Evolutionary conservation across 2,888 invertebrate species (phyloP), one percentile per base, ranked within the genome.

Genomic region (Pandemis heparana): DNA sequence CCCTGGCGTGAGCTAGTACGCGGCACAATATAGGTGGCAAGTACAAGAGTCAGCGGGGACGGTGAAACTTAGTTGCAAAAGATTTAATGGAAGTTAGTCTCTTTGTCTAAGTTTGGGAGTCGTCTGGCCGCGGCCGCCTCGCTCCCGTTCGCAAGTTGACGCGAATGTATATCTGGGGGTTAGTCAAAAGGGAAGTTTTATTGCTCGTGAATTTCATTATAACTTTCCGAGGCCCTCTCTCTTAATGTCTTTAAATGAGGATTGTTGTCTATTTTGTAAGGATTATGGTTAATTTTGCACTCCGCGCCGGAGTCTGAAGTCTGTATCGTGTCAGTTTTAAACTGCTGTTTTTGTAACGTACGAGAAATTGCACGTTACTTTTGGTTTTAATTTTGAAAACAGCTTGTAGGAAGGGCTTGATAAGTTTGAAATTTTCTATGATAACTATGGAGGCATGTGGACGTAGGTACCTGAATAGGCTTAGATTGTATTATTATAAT

Each of bases 201-300:
- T 94, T 93, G 93, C 92, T 93, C 87, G 91, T 92, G 94, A 93
- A 94, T 93, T 94, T 93, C 92, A 93, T 93, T 94, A 94, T 93
- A 93, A 94, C 90, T 94, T 93, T 86, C 89, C 87, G 85, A 83
- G 84, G 86, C 88, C 88, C 84, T 85, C 83, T 82, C 87, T 84
- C 88, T 90, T 89, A 91, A 90, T 89, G 90, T 89, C 89, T 90
- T 91, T 89, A 89, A 92, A 91, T 85, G 89, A 86, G 91, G 88
- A 92, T 92, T 92, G 92, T 92, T 90, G 90, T 91, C 90, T 92
- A 90, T 92, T 92, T 92, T 93, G 89, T 90, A 88, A 83, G 89
- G 89, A 88, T 90, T 92, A 89, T 89, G 87, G 84, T 82, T 83
- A 86, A 85, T 87, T 87, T 87, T 80, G 83, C 85, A 68, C 70